Percentiles rank a stretch among this genome's conserved stretches.
Evolutionary conservation across 2,888 invertebrate genomes (phyloP).

Genomic region (Eurytoma adleriae): DNA sequence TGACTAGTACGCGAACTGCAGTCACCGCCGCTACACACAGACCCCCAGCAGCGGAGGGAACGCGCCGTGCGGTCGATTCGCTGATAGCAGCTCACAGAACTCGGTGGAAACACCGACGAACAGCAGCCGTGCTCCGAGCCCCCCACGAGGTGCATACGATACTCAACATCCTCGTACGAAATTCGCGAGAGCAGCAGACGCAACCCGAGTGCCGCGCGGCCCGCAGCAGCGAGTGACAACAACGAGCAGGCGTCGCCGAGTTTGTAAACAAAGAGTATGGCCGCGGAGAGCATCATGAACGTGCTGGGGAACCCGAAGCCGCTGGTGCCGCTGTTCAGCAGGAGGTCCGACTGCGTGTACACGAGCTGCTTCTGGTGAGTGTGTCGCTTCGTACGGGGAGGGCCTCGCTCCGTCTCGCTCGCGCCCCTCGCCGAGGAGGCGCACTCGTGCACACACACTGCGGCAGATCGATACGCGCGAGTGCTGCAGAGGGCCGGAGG

Average conservation of each 20-base stretch:
- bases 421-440: not conserved
- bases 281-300: constrained; percentile 70
- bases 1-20: no score
- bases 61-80: no score
- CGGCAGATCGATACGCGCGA: not conserved
- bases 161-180: no score
- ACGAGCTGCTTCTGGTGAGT: constrained; percentile 92
- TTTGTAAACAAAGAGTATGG: constrained; percentile 69
- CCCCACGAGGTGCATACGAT: no score
- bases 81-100: no score
- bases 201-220: no score
- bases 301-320: constrained; percentile 70
- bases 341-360: constrained; percentile 88
- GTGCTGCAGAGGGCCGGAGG: not conserved
- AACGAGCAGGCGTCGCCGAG: not conserved
- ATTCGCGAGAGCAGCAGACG: no score
- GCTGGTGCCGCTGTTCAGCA: constrained; percentile 81
- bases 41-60: no score
- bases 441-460: not conserved
- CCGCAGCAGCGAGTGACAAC: not conserved
- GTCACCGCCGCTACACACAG: no score
- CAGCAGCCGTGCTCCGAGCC: no score
- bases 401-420: not conserved
- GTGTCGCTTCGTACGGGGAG: not conserved
- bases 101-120: no score